Conservation (phyloP, 2,113 vertebrate genomes). For the Dicentrarchus labrax region DNA sequence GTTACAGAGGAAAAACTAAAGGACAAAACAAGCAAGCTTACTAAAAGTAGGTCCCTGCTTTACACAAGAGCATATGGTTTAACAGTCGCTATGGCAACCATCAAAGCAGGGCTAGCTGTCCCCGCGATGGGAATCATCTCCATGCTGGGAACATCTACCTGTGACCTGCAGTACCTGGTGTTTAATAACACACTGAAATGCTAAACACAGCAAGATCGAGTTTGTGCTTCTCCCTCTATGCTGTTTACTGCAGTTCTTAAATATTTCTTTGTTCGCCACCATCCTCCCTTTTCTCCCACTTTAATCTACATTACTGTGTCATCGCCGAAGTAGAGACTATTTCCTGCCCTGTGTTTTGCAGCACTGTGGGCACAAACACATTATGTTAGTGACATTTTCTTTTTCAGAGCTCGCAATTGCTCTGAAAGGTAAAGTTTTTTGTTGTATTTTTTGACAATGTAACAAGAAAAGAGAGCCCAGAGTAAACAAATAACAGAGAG, state of each 20-base stretch:
- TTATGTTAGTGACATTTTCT: slow-evolving; percentile 41
- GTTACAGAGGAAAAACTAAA: neutral
- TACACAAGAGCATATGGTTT: slow-evolving; percentile 58
- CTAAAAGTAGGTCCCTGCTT: slow-evolving; percentile 30
- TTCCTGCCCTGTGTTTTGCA: slow-evolving; percentile 26
- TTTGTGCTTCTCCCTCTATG: neutral
- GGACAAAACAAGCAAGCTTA: slow-evolving; percentile 26
- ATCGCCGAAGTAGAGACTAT: slow-evolving; percentile 7
- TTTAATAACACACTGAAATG: slow-evolving; percentile 35
- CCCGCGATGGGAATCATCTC: slow-evolving; percentile 38
- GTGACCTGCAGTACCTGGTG: slow-evolving; percentile 53
- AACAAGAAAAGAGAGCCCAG: slow-evolving; percentile 23
- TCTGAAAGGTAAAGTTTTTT: slow-evolving; percentile 29
- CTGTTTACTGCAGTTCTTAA: neutral
- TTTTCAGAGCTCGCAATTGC: slow-evolving; percentile 20
- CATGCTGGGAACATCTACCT: slow-evolving; percentile 36
- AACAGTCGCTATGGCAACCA: slow-evolving; percentile 74
- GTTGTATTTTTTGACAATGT: slow-evolving; percentile 24
- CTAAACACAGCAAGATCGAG: neutral
- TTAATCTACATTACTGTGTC: slow-evolving; percentile 21
- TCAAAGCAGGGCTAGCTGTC: slow-evolving; percentile 44
- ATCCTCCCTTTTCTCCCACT: neutral
- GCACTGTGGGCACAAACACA: slow-evolving; percentile 9
- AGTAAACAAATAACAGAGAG: slow-evolving; percentile 37
- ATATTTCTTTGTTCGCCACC: neutral